These are phyloP conservation scores for Eupithecia abbreviata DNA, from an alignment of 2,888 invertebrate species.

Conservation along the genomic window DNA sequence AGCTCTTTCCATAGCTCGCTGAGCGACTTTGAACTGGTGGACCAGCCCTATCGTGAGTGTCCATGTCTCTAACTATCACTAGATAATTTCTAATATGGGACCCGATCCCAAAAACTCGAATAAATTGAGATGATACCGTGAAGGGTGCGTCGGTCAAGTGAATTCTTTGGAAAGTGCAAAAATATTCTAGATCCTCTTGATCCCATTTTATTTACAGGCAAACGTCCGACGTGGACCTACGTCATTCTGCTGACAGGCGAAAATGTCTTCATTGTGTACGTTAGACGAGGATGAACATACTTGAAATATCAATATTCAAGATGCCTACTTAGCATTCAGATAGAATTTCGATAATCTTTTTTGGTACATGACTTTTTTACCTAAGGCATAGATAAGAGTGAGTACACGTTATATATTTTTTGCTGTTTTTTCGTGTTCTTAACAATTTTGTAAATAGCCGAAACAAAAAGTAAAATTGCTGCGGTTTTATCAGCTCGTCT, in stretches of 20 bases:
- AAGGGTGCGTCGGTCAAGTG: slow-evolving; percentile 41
- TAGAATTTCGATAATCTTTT: neutral
- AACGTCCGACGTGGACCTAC: slow-evolving; percentile 58
- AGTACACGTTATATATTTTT: too few relatives aligned
- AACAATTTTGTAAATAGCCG: too few relatives aligned
- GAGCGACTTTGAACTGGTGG: too few relatives aligned
- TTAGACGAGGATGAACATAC: slow-evolving; percentile 45
- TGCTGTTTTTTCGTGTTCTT: too few relatives aligned
- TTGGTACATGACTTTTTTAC: neutral
- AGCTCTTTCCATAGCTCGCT: too few relatives aligned
- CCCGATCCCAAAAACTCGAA: slow-evolving; percentile 17
- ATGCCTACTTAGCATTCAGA: neutral
- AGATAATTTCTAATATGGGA: neutral
- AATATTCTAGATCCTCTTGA: slow-evolving; percentile 48
- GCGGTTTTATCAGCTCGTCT: too few relatives aligned
- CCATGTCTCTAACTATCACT: neutral
- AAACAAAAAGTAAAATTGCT: too few relatives aligned
- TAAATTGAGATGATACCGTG: slow-evolving; percentile 40
- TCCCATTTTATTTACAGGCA: slow-evolving; percentile 57
- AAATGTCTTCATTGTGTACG: slow-evolving; percentile 59
- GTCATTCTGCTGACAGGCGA: slow-evolving; percentile 57
- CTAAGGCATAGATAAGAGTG: neutral
- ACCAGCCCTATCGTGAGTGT: too few relatives aligned
- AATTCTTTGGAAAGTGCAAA: slow-evolving; percentile 43
- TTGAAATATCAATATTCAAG: slow-evolving; percentile 53